Evolutionary conservation across 2,113 vertebrate species (phyloP).

Genomic region (Bagarius yarrelli): DNA sequence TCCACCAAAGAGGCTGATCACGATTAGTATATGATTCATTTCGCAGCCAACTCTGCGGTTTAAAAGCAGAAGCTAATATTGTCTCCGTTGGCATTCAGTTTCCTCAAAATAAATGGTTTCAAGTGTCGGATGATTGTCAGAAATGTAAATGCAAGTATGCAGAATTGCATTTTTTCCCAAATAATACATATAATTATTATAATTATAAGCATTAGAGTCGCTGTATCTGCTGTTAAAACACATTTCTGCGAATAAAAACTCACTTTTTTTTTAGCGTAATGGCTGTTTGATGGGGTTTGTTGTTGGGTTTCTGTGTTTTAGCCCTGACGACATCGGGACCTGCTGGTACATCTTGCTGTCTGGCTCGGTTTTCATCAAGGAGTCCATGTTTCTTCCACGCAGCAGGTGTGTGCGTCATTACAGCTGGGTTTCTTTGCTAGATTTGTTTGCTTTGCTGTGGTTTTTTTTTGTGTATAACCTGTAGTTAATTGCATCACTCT

Average conservation of each 20-base stretch:
- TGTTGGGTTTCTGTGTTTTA: constrained; percentile 27
- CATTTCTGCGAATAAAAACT: too few species aligned
- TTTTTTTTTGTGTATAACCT: not conserved
- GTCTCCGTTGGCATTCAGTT: not conserved
- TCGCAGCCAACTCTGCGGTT: not conserved
- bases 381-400: constrained; percentile 88
- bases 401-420: constrained; percentile 69
- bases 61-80: constrained; percentile 10
- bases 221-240: too few species aligned
- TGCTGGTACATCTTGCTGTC: constrained; percentile 90
- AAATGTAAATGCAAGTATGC: too few species aligned
- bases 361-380: constrained; percentile 88
- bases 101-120: not conserved
- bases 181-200: too few species aligned
- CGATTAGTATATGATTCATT: not conserved
- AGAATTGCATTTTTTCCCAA: too few species aligned
- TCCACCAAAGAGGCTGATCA: not conserved
- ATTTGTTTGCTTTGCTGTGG: not conserved
- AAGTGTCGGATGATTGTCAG: too few species aligned
- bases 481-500: not conserved
- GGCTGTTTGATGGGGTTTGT: too few species aligned
- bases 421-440: not conserved
- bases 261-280: too few species aligned
- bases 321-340: constrained; percentile 83
- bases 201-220: too few species aligned